Base-by-base conservation (phyloP, 92 coral and sea anemone species). In the Paragorgia papillata region DNA sequence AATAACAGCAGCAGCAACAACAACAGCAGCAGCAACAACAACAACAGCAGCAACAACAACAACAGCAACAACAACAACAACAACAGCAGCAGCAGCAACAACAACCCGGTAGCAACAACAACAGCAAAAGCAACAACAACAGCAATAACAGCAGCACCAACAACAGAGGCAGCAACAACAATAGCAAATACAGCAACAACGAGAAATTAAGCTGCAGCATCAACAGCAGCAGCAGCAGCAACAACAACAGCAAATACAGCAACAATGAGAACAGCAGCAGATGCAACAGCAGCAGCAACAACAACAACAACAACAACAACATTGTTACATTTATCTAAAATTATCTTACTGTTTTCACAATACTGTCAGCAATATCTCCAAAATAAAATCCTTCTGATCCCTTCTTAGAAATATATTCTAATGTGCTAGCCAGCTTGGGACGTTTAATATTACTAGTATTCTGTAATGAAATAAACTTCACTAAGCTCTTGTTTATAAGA, bases 291-390 rank as follows among this genome's bases (percentile, higher is more conserved):
- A 55, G 9, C 0, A 55, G 9, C 24, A 37, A 8, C 6, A 33
- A 30, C 15, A 33, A 62, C 22, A 8, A 59, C 3, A 8, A 21
- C 34, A 59, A 24, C 34, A 59, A 12, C 7, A 59, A 15, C 15
- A 5, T 3, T 21, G 18, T 29, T 10, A 2, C 8, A 30, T 31
- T 17, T 12, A 28, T 15, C 12, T 12, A 44, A 19, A 0, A 10
- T 4, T 0, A 35, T 37, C 74, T 82, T 59, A 94, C 90, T 17
- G 91, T 88, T 25, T 74, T 43, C 1, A 90, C 92, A 66, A 94
- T 90, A 74, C 97, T 88, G 24, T 91, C 74, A 31, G 97, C 98
- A 25, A 94, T 80, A 1, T 70, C 66, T 15, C 98, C 98, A 34
- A 61, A 73, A 63, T 94, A 91, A 18, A 94, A 79, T 19, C 84